Evolutionary conservation across 1,140 invertebrate species (phyloP).

Genomic region (Oncopodura yosiiana): DNA sequence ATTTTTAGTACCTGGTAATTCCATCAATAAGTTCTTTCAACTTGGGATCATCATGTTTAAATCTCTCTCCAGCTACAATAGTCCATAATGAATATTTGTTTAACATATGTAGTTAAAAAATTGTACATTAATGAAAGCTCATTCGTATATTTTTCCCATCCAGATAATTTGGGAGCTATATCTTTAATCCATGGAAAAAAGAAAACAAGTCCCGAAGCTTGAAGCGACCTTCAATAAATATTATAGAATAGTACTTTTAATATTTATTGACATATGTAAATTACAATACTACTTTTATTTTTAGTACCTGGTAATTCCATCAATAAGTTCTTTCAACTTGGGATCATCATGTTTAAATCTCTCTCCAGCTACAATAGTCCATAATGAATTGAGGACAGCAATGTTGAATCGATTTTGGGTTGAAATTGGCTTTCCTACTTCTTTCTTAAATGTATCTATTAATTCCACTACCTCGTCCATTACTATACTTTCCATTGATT

Average conservation of each 20-base stretch:
- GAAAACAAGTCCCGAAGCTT: too few species aligned
- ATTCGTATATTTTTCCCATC: constrained; percentile 4
- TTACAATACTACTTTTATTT: neutral
- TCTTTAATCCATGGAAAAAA: constrained; percentile 10
- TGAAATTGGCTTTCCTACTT: constrained; percentile 15
- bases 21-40: constrained; percentile 13
- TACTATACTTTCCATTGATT: constrained; percentile 37
- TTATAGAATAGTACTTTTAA: neutral
- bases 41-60: constrained; percentile 38
- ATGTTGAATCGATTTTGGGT: constrained; percentile 33
- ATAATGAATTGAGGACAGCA: constrained; percentile 65
- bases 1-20: neutral
- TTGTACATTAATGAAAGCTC: constrained; percentile 1
- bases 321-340: constrained; percentile 11
- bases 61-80: constrained; percentile 67
- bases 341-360: constrained; percentile 43
- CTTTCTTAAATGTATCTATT: constrained; percentile 7
- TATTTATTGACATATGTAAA: neutral
- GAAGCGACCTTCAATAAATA: neutral
- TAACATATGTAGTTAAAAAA: constrained; percentile 5
- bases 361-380: constrained; percentile 72
- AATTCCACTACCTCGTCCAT: constrained; percentile 36
- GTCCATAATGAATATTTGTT: constrained; percentile 63
- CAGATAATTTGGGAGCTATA: constrained; percentile 2
- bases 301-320: constrained; percentile 1